Evolutionary conservation across 2,888 invertebrate genomes (phyloP), one percentile per base, ranked within the genome.

Genomic region (Nipponacmea schrenckii): DNA sequence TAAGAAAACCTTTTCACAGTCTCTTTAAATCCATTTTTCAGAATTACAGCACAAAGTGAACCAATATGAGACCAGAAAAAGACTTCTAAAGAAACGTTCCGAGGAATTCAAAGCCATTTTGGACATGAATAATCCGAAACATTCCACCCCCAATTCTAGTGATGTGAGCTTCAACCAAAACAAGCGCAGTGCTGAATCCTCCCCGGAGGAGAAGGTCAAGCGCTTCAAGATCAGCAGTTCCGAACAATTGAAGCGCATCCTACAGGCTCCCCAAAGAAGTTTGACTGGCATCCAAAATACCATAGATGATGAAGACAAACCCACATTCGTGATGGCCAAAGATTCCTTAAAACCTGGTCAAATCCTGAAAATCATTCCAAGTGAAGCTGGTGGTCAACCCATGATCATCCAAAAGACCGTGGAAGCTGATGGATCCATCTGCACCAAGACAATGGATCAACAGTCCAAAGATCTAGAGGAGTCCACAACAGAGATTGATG

Each of bases 61-160:
- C 24, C 79, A 83, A 63, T 81, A 78, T 71, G 82, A 84, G 71
- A 76, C 76, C 63, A 79, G 79, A 63, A 79, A 81, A 71, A 76
- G 80, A 66, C 67, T 81, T 15, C 68, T 84, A 20, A 80, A 83
- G 62, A 75, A 75, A 31, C 81, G 80, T 71, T 80, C 82, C 69
- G 82, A 82, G 64, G 81, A 80, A 66, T 83, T 81, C 67, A 77
- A 81, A 24, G 75, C 76, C 66, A 68, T 84, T 14, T 71, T 84
- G 68, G 79, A 79, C 20, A 20, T 56, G 56, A 56, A 56, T 5
- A 56, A 20, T 15, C 56, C 56, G 5, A 56, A 56, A 20, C 20
- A 20, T 24, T 20, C 56, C 20, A 56, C 56, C 10, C 39, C 39
- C 4, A 39, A 2, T 1, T 8, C 39, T 7, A 10, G 7, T 39